Base-by-base conservation (phyloP, 2,797 vertebrate genomes). In the Sus cebifrons region DNA sequence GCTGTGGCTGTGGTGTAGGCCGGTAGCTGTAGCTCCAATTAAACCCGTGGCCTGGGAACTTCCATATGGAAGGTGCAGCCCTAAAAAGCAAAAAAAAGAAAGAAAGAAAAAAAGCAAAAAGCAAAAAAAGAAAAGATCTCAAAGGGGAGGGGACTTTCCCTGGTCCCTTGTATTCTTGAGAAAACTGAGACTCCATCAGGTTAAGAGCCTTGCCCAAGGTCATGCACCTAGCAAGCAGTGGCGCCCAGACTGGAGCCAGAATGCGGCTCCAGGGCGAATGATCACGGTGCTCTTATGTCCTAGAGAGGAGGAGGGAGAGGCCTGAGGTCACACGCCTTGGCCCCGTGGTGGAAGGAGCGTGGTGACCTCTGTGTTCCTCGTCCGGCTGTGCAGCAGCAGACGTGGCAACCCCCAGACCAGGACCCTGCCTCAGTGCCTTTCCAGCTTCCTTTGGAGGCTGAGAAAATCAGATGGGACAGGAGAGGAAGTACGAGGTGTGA, bases 341-440 rank as follows among this genome's bases (percentile, higher is more conserved):
- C 27, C 29, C 40, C 0, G 0, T 25, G 17, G 8, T 7, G 21
- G 54, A 15, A 54, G 23, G 77, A 27, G 29, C 3, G 0, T 0
- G 36, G 5, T 32, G 58, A 56, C 49, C 17, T 27, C 58, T 17
- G 1, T 17, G 9, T 40, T 68, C 25, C 21, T 27, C 3, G 17
- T 3, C 67, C 0, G 73, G 23, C 20, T 32, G 65, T 20, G 17
- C 14, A 67, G 78, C 68, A 1, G 44, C 0, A 1, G 32, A 65
- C 60, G 36, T 21, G 65, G n/a, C 56, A 21, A 32, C 13, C 64
- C 49, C 14, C 18, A 27, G 12, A 21, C 71, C 65, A 44, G 73
- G 52, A 29, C 25, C 11, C 49, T 29, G 11, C 36, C 75, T 16
- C 18, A 1, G 10, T 2, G 25, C 14, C 75, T 49, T 78, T 16